A percentile compares a stretch with the other conserved stretches of the same genome.
phyloP scores from a whole-genome alignment of 2,113 vertebrate species.

The Merops nubicus region DNA sequence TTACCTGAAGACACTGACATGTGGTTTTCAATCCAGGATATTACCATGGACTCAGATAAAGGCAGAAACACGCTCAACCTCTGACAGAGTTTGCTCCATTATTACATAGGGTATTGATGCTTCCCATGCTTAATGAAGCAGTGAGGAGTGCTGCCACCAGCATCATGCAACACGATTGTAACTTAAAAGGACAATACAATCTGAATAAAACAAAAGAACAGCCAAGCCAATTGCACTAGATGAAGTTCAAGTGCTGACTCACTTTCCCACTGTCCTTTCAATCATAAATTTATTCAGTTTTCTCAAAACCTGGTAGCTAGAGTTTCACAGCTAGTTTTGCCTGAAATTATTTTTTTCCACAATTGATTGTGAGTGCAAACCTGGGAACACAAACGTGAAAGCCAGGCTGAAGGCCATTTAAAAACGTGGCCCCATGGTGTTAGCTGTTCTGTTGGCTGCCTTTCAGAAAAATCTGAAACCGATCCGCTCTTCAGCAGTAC shows the following conservation, averaged over 20 bases:
- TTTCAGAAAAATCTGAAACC: conserved; percentile 49
- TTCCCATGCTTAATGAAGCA: not conserved
- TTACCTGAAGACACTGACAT: not conserved
- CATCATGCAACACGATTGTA: not conserved
- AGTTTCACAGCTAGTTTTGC: not conserved
- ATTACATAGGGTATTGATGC: not conserved
- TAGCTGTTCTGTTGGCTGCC: conserved; percentile 36
- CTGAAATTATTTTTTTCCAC: conserved; percentile 41
- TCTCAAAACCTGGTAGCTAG: not conserved
- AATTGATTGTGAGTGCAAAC: conserved; percentile 15
- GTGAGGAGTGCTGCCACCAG: not conserved
- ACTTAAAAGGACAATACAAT: not conserved
- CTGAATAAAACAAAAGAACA: not conserved
- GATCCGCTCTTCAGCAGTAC: not conserved
- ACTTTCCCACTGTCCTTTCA: not conserved
- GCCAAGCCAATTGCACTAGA: not conserved
- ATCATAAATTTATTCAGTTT: not conserved
- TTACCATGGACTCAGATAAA: not conserved
- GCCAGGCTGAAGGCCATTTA: not conserved
- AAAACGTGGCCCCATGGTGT: not conserved
- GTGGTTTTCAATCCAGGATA: not conserved
- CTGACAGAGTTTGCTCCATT: not conserved
- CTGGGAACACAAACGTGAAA: conserved; percentile 4
- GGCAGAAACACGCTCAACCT: not conserved
- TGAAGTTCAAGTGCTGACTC: not conserved